These are phyloP conservation scores for Amniataba percoides DNA, from an alignment of 2,797 vertebrate genomes.

Conservation along the genomic window DNA sequence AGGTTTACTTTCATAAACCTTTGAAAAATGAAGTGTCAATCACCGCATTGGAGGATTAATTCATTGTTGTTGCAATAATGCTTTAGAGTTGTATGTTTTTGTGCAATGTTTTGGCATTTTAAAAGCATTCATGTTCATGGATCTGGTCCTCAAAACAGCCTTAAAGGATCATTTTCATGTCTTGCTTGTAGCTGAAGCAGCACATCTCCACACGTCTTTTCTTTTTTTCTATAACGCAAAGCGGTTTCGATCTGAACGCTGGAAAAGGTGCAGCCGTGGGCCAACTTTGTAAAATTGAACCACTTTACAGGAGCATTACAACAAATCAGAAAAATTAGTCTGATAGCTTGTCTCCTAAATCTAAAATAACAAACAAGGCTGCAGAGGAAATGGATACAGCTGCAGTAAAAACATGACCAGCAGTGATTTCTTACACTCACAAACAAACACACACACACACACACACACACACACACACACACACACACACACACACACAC, in stretches of 20 bases:
- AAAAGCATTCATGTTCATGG: background rate
- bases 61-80: background rate
- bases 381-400: background rate
- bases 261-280: background rate
- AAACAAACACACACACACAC: background rate
- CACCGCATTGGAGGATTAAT: background rate
- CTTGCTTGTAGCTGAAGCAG: background rate
- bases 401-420: slow-evolving; percentile 4
- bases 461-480: background rate
- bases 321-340: background rate
- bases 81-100: background rate
- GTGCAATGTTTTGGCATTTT: background rate
- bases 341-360: background rate
- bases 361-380: background rate
- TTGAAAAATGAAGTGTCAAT: background rate
- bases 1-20: background rate
- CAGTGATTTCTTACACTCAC: background rate
- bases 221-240: no score
- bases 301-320: background rate
- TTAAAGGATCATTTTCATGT: background rate
- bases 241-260: background rate
- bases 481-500: slow-evolving; percentile 4
- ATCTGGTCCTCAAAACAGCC: background rate
- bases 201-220: no score
- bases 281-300: background rate